Conservation (phyloP, 1,140 invertebrate genomes). For the Hyposmocoma kahamanoa region DNA sequence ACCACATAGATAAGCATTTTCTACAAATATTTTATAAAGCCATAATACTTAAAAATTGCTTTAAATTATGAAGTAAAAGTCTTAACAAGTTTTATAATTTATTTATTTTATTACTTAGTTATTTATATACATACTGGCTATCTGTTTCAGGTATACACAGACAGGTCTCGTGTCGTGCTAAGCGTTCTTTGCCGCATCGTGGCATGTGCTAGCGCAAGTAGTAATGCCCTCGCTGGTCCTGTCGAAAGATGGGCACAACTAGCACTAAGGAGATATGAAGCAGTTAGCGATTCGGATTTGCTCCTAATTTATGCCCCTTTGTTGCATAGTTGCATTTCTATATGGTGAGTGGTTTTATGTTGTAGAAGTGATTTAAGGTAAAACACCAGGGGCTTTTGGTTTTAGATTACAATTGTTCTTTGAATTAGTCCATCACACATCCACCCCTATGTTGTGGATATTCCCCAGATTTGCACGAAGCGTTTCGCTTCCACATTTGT, state of each 20-base stretch:
- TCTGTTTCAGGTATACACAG: constrained; percentile 77
- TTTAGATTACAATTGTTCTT: too few relatives aligned
- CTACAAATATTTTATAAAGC: too few relatives aligned
- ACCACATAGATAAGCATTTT: too few relatives aligned
- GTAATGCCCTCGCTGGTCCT: constrained; percentile 69
- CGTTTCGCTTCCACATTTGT: too few relatives aligned
- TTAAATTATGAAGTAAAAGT: neutral
- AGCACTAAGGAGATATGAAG: constrained; percentile 79
- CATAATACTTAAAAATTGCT: too few relatives aligned
- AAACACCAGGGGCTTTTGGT: too few relatives aligned
- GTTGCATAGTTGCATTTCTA: constrained; percentile 78
- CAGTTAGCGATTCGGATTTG: constrained; percentile 78
- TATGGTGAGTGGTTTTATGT: constrained; percentile 77
- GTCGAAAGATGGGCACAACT: constrained; percentile 81
- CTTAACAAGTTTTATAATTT: neutral
- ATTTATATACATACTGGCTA: neutral
- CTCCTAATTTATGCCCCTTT: constrained; percentile 81
- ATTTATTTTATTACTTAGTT: constrained; percentile 4
- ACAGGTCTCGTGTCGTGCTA: constrained; percentile 79
- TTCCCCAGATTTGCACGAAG: too few relatives aligned
- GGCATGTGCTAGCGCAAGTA: constrained; percentile 69
- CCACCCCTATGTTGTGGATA: too few relatives aligned
- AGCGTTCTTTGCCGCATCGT: constrained; percentile 82
- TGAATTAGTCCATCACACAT: too few relatives aligned
- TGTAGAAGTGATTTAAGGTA: too few relatives aligned